Evolutionary conservation across 2,797 vertebrate species (phyloP), one percentile per base, ranked within the genome.

Genomic region (Sebastes trivittatus): DNA sequence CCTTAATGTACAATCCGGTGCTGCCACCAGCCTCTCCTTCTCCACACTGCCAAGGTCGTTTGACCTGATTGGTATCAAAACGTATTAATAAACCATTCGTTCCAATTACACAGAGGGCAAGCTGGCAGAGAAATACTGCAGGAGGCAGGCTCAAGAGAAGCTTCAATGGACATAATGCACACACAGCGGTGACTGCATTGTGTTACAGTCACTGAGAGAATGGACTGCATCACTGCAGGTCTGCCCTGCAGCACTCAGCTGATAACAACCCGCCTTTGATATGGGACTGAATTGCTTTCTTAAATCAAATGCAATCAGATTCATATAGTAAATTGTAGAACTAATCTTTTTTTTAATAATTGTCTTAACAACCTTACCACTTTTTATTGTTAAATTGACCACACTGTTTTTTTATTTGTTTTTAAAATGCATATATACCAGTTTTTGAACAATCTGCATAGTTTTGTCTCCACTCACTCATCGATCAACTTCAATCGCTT

Each of bases 31-130:
- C 60, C 30, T 81, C 82, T 81, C 62, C 70, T 36, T 81, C 82
- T 88, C 82, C 88, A 86, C 90, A 78, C 79, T 81, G 80, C 87
- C 87, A 92, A 93, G 94, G 94, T 93, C 88, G 81, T 91, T 85
- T 83, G 84, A 92, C 90, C 89, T 72, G 84, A 92, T 92, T 89
- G 83, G 64, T 88, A 92, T 92, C 82, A 92, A 92, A 93, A 87
- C 78, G 36, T 89, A 91, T 91, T 91, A 92, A 93, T 91, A 90
- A 88, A 92, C 77, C 85, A 94, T 94, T 94, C 36, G 46, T 92
- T 94, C 87, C 87, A 92, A 88, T 93, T 91, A 91, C 83, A 83
- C 59, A 29, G 66, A 79, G 62, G 59, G 52, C 1, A 22, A 77
- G 74, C 69, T 84, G 88, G 88, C 92, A 80, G 86, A 87, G 75